phyloP scores from a whole-genome alignment of 2,797 vertebrate genomes.

The Parotocinclus haroldoi region DNA sequence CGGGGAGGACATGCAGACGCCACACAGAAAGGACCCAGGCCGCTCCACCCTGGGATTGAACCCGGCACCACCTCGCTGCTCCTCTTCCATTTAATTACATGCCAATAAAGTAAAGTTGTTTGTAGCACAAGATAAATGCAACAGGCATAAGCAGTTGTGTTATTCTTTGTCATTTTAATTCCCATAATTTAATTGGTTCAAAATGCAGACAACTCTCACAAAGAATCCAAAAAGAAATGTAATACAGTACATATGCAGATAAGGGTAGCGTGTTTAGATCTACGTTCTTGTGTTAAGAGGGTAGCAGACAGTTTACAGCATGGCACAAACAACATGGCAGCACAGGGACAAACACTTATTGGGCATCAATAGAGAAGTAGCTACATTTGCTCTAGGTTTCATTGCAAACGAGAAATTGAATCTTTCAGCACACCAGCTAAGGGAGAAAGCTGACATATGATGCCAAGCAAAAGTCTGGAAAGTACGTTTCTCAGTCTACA shows the following conservation, averaged over 20 bases:
- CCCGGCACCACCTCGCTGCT: no score
- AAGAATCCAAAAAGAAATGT: slow-evolving; percentile 69
- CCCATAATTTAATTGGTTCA: slow-evolving; percentile 78
- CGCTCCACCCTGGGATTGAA: no score
- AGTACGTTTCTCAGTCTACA: slow-evolving; percentile 8
- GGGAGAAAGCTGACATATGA: slow-evolving; percentile 18
- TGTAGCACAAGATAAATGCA: no score
- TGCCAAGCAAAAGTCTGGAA: slow-evolving; percentile 22
- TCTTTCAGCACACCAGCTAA: slow-evolving; percentile 8
- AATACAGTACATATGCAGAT: slow-evolving; percentile 76
- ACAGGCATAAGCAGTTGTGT: slow-evolving; percentile 16
- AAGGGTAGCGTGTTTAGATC: slow-evolving; percentile 66
- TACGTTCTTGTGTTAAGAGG: slow-evolving; percentile 56
- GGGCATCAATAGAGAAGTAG: slow-evolving; percentile 40
- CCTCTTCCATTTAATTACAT: no score
- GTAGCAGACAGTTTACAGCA: slow-evolving; percentile 57
- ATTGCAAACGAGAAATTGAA: slow-evolving; percentile 25
- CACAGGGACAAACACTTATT: slow-evolving; percentile 33
- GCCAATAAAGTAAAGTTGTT: no score
- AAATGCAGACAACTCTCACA: slow-evolving; percentile 77
- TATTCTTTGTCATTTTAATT: slow-evolving; percentile 84
- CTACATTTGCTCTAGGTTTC: slow-evolving; percentile 32
- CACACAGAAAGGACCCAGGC: no score
- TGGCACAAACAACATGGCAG: slow-evolving; percentile 54
- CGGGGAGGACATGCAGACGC: no score